Evolutionary conservation across 35 echinoderm and acorn worm species (phyloP).

Genomic region (Apostichopus japonicus): DNA sequence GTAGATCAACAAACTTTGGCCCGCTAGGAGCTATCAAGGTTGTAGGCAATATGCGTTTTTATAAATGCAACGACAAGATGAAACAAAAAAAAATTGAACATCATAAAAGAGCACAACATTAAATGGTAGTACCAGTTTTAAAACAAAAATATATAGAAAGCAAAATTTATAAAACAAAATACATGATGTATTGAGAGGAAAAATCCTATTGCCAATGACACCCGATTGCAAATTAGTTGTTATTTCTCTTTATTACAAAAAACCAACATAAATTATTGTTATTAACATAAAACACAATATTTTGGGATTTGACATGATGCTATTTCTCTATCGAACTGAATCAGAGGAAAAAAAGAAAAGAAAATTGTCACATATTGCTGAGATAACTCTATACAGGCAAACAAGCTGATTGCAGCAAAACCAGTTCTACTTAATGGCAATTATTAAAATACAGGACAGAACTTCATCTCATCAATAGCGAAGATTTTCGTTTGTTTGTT

Average conservation of each 20-base stretch:
- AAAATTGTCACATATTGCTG: no score
- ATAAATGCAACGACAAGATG: not conserved
- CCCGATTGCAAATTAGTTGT: slow-evolving; percentile 24
- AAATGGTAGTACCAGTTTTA: slow-evolving; percentile 16
- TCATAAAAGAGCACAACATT: slow-evolving; percentile 6
- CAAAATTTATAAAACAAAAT: not conserved
- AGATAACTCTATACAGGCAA: no score
- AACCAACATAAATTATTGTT: not conserved
- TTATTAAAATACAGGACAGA: no score
- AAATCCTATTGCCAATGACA: slow-evolving; percentile 3
- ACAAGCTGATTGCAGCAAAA: no score
- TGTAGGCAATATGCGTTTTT: not conserved
- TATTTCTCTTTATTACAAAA: not conserved
- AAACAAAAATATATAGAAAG: slow-evolving; percentile 5
- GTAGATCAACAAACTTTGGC: not conserved
- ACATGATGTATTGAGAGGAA: not conserved
- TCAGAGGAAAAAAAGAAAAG: no score
- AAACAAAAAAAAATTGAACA: not conserved
- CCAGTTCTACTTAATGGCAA: no score
- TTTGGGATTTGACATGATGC: no score
- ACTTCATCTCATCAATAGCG: no score
- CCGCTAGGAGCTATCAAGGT: not conserved
- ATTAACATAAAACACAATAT: no score
- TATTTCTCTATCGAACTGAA: no score
- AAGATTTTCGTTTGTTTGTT: no score